These are phyloP conservation scores for Ruditapes philippinarum DNA, from an alignment of 1,140 invertebrate species.

Conservation along the genomic window DNA sequence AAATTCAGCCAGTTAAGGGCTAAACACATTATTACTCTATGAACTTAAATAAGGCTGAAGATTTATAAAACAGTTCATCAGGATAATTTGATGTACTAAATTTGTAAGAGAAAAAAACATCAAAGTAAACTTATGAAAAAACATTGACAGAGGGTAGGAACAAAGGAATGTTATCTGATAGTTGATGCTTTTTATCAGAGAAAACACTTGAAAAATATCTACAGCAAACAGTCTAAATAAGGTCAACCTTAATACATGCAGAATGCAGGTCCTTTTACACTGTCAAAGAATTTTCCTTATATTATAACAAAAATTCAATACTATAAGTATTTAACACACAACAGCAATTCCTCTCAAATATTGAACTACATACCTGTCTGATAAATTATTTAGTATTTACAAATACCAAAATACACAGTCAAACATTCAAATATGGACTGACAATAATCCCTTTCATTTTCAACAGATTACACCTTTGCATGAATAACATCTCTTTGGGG, in stretches of 20 bases:
- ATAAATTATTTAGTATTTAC: background rate
- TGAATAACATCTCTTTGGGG: background rate
- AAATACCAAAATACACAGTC: background rate
- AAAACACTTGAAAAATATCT: conserved; percentile 13
- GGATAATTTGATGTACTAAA: background rate
- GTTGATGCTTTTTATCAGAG: background rate
- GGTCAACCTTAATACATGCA: no score
- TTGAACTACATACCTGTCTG: background rate
- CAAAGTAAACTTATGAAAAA: no score
- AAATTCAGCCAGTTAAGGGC: no score
- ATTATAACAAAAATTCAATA: no score
- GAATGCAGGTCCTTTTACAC: no score
- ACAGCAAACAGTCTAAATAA: conserved; percentile 5
- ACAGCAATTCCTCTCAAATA: background rate
- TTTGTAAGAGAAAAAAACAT: no score
- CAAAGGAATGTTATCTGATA: background rate
- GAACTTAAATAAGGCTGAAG: no score
- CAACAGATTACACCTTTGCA: background rate
- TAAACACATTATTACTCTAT: no score
- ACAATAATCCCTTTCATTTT: background rate
- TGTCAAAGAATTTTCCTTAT: no score
- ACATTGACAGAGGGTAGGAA: background rate
- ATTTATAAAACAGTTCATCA: no score
- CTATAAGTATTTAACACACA: background rate
- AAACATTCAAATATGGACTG: background rate